Conservation (phyloP, 1,140 invertebrate genomes). For the Trichogramma pretiosum region DNA sequence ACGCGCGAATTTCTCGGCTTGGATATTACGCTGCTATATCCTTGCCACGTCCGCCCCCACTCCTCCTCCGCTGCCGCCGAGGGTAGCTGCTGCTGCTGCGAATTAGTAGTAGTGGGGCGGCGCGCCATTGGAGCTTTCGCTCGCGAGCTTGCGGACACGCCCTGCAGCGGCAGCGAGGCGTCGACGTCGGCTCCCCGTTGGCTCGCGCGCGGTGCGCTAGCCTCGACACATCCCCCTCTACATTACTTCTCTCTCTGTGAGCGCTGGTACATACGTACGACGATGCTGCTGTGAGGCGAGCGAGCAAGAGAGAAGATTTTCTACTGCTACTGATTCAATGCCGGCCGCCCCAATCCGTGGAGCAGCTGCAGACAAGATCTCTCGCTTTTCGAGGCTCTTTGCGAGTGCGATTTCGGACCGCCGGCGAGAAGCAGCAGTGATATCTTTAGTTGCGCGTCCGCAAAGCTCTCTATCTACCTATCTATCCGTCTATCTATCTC, state of each 20-base stretch:
- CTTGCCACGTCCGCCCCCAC: conserved; percentile 21
- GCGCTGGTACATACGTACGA: too few species aligned
- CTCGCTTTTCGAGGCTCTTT: too few species aligned
- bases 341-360: too few species aligned
- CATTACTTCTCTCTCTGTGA: too few species aligned
- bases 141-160: conserved; percentile 28
- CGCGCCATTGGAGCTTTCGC: conserved; percentile 16
- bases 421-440: too few species aligned
- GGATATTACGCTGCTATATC: neutral
- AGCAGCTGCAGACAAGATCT: too few species aligned
- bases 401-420: too few species aligned
- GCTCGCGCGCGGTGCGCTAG: conserved; percentile 17
- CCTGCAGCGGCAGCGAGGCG: conserved; percentile 21
- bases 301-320: too few species aligned
- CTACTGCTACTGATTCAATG: too few species aligned
- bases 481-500: neutral
- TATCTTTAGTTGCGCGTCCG: too few species aligned
- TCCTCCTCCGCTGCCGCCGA: conserved; percentile 20
- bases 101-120: neutral
- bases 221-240: conserved; percentile 26
- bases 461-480: conserved; percentile 8
- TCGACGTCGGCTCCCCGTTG: conserved; percentile 28
- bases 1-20: too few species aligned
- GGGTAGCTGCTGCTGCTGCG: neutral
- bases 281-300: too few species aligned